Evolutionary conservation across 2,113 vertebrate genomes (phyloP).

Genomic region (Grammomys surdaster): DNA sequence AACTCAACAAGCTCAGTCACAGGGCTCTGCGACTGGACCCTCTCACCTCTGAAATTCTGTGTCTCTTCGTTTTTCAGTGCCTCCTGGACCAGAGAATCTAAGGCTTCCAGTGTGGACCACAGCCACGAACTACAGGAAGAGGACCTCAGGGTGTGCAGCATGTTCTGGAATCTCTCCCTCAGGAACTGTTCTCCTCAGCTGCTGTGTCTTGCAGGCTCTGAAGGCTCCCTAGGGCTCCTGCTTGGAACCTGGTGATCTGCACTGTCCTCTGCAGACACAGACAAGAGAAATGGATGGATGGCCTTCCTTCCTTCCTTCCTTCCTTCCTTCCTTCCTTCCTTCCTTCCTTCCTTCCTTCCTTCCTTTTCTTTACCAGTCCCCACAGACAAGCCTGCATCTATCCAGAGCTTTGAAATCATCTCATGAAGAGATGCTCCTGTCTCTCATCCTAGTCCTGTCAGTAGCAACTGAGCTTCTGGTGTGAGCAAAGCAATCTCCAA

Average conservation of each 20-base stretch:
- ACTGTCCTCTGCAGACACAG: background rate
- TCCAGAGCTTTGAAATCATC: background rate
- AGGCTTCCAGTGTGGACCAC: background rate
- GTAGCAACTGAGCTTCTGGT: background rate
- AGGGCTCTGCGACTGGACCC: background rate
- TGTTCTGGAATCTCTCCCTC: background rate
- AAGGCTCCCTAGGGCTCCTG: background rate
- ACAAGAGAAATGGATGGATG: background rate
- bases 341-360: background rate
- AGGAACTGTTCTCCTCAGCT: background rate
- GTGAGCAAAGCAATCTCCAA: conserved; percentile 17
- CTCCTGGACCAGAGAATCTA: background rate
- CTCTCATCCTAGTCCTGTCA: background rate
- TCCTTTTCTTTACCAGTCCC: background rate
- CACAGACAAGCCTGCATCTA: background rate
- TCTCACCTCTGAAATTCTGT: background rate
- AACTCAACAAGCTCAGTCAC: background rate
- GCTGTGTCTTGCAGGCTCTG: background rate
- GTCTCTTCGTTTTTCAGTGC: background rate
- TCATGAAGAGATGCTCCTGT: background rate
- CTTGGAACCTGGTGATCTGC: background rate
- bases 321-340: background rate
- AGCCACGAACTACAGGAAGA: background rate
- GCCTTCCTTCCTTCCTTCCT: background rate
- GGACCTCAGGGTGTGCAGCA: background rate